Evolutionary conservation across 2,888 invertebrate species (phyloP).

Genomic region (Cetonia aurata): DNA sequence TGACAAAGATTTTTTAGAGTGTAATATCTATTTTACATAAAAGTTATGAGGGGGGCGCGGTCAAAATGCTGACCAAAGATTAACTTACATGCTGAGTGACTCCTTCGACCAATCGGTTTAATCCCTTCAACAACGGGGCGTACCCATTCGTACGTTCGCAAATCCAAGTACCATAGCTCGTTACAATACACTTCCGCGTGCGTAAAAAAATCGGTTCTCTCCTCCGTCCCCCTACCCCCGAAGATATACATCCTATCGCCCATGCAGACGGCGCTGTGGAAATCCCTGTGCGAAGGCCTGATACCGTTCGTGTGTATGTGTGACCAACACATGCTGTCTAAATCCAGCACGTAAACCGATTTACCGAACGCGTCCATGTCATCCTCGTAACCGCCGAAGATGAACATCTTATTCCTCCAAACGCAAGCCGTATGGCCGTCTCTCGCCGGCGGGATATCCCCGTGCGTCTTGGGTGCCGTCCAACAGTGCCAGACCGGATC

Average conservation of each 20-base stretch:
- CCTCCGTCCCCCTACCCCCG: conserved; percentile 82
- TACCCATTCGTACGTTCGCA: conserved; percentile 78
- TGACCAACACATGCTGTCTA: conserved; percentile 80
- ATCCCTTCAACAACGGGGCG: conserved; percentile 72
- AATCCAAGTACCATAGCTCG: conserved; percentile 82
- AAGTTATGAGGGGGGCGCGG: too few relatives aligned
- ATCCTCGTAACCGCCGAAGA: conserved; percentile 94
- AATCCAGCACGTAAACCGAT: conserved; percentile 81
- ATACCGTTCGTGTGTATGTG: conserved; percentile 73
- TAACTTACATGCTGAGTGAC: conserved; percentile 90
- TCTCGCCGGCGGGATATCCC: conserved; percentile 82
- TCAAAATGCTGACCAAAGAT: too few relatives aligned
- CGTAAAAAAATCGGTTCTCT: conserved; percentile 74
- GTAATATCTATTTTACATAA: too few relatives aligned
- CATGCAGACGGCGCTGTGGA: conserved; percentile 87
- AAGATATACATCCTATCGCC: conserved; percentile 88
- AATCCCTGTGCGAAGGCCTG: conserved; percentile 78
- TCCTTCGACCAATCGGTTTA: conserved; percentile 84
- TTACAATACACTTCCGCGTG: conserved; percentile 82
- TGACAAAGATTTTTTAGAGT: too few relatives aligned
- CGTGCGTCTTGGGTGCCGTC: conserved; percentile 76
- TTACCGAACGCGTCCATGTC: conserved; percentile 83
- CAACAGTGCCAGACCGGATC: conserved; percentile 79
- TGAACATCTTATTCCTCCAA: conserved; percentile 83
- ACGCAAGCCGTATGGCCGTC: conserved; percentile 94